Conservation (phyloP, 1,140 invertebrate species). For the Intoshia linei region DNA sequence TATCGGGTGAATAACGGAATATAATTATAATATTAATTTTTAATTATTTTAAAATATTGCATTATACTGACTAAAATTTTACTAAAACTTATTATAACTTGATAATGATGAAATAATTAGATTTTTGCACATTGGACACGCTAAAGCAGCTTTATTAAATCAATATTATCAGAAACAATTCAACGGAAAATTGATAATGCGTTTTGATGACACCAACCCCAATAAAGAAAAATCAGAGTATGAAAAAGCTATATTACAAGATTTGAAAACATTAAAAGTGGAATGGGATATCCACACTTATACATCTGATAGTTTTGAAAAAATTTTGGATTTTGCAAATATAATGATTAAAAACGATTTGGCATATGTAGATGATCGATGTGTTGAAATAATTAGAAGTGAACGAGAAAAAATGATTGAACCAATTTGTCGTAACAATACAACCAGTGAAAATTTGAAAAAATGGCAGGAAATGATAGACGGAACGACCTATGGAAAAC, state of each 20-base stretch:
- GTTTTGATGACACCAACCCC: constrained; percentile 98
- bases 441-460: constrained; percentile 45
- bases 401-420: constrained; percentile 58
- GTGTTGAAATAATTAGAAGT: constrained; percentile 61
- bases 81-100: background rate
- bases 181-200: constrained; percentile 71
- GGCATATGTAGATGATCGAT: constrained; percentile 83
- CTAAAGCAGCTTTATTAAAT: constrained; percentile 84
- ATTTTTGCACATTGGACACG: constrained; percentile 88
- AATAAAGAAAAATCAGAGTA: constrained; percentile 93
- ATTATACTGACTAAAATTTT: background rate
- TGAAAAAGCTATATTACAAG: constrained; percentile 74
- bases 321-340: constrained; percentile 53
- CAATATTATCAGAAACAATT: constrained; percentile 76
- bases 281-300: constrained; percentile 67
- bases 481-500: constrained; percentile 39
- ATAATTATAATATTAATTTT: too few relatives aligned
- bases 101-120: constrained; percentile 19
- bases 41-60: too few relatives aligned
- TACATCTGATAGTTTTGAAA: constrained; percentile 81
- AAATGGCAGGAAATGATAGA: constrained; percentile 81
- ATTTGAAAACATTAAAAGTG: constrained; percentile 56
- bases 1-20: too few relatives aligned
- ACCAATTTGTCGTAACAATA: constrained; percentile 48
- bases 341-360: constrained; percentile 48